phyloP scores from a whole-genome alignment of 2,113 vertebrate species.

The Alethe castanea region DNA sequence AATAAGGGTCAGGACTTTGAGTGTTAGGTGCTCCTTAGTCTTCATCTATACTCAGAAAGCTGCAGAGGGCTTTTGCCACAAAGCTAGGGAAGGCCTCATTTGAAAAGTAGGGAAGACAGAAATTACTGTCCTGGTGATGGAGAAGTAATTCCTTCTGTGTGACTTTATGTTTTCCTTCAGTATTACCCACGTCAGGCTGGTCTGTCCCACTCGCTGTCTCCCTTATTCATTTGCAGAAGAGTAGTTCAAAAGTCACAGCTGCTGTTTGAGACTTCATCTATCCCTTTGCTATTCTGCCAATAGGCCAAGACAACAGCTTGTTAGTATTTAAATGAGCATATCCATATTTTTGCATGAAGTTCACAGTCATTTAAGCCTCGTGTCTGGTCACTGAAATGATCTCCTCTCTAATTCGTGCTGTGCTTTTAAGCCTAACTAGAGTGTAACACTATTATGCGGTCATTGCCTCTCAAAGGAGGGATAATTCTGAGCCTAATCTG shows the following conservation, averaged over 20 bases:
- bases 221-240: not conserved
- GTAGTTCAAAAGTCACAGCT: not conserved
- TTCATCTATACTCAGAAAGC: not conserved
- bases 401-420: not conserved
- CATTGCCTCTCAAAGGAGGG: conserved; percentile 11
- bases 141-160: not conserved
- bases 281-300: not conserved
- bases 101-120: not conserved
- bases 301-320: conserved; percentile 16
- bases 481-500: conserved; percentile 6
- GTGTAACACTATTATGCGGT: not conserved
- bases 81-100: not conserved
- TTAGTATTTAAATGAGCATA: conserved; percentile 23
- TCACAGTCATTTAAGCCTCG: not conserved
- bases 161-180: not conserved
- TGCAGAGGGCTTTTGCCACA: not conserved
- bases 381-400: not conserved
- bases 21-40: not conserved
- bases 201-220: not conserved
- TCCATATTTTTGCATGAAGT: conserved; percentile 20
- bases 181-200: not conserved
- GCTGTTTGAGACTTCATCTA: not conserved
- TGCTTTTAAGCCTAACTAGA: conserved; percentile 28
- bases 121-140: not conserved
- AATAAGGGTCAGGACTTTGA: not conserved